phyloP scores from a whole-genome alignment of 2,797 vertebrate species.

The Arvicola amphibius region DNA sequence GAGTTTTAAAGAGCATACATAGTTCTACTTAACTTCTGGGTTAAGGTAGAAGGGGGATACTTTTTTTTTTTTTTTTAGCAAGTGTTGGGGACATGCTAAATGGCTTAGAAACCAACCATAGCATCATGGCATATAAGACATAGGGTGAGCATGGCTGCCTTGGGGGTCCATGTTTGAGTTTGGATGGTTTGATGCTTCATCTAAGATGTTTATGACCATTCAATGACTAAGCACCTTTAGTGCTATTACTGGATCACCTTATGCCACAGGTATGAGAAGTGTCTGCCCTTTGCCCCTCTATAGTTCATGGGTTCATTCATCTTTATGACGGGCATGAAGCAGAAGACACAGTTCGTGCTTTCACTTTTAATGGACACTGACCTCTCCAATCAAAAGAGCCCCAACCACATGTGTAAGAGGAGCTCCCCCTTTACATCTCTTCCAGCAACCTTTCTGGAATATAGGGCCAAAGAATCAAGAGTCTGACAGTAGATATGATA shows the following conservation, averaged over 20 bases:
- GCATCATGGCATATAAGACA: background rate
- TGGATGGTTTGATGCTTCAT: background rate
- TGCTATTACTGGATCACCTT: background rate
- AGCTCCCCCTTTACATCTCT: background rate
- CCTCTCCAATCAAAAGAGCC: background rate
- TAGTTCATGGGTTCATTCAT: background rate
- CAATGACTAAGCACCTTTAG: background rate
- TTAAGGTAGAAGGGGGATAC: background rate
- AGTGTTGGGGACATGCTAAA: background rate
- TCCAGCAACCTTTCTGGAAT: background rate
- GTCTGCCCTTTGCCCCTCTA: background rate
- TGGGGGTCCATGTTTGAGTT: background rate
- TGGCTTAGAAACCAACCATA: too few species aligned
- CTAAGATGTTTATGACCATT: background rate
- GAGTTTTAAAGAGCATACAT: background rate
- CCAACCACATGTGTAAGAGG: background rate
- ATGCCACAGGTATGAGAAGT: background rate
- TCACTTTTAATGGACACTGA: background rate
- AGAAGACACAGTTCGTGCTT: background rate
- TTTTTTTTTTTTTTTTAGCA: background rate
- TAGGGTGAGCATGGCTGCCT: background rate
- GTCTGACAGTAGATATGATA: background rate
- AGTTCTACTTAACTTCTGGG: background rate
- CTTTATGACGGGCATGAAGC: background rate
- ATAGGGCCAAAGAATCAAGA: constrained; percentile 2